Evolutionary conservation across 2,113 vertebrate genomes (phyloP), one percentile per base, ranked within the genome.

Genomic region (Colistium nudipinnis): DNA sequence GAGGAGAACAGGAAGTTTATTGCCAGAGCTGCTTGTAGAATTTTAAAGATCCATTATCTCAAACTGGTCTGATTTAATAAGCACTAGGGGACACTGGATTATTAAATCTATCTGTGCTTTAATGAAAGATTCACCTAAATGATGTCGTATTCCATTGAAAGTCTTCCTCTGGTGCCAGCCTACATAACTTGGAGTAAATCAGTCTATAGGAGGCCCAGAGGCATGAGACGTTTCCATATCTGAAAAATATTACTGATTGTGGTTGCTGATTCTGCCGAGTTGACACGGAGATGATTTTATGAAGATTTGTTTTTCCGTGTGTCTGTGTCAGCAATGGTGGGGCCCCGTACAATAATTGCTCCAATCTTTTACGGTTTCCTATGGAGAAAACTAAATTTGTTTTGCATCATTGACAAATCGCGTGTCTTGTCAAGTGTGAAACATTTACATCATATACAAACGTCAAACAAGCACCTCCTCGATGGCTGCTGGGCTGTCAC

Each of bases 31-130:
- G 81, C 80, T 76, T 72, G 87, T 87, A 68, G 90, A 90, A 91
- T 90, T 90, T 87, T 87, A 90, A 89, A 80, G 82, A 89, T 87
- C 87, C 81, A 89, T 92, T 90, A 91, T 87, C 82, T 89, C 77
- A 86, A 87, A 88, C 79, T 78, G 77, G 64, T 60, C 85, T 82
- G 83, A 90, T 86, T 92, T 88, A 92, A 88, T 90, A 90, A 88
- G 77, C 80, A 76, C 65, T 45, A 48, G 67, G 74, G 76, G 78
- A 85, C 70, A 73, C 27, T 61, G 73, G 69, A 83, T 75, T 82
- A 81, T 85, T 87, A 84, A 83, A 90, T 84, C 80, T 65, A 82
- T 83, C 84, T 71, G 33, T 66, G 76, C 64, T 78, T 80, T 85
- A 90, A 90, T 88, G 80, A 87, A 85, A 85, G 78, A 87, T 78